Percentiles rank a stretch among this genome's conserved stretches.
Conservation (phyloP, 2,888 invertebrate genomes). For the Yponomeuta plumbellus region DNA sequence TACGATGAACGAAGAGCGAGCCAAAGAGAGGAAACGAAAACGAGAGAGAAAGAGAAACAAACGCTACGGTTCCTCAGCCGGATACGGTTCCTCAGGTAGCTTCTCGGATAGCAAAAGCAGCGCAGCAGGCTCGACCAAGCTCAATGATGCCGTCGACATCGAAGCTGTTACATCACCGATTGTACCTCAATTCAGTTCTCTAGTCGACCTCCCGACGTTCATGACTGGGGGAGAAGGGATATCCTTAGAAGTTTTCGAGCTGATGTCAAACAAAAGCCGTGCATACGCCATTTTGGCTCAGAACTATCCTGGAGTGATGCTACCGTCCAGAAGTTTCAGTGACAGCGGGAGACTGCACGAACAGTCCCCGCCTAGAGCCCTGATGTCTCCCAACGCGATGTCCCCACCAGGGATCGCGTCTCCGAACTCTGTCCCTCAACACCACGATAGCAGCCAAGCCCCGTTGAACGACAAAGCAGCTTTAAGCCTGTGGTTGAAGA, state of each 20-base stretch:
- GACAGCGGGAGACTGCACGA: conserved; percentile 73
- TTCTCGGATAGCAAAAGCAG: conserved; percentile 83
- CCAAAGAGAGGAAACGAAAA: conserved; percentile 78
- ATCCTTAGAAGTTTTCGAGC: conserved; percentile 84
- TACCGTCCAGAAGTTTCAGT: conserved; percentile 84
- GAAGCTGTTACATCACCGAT: conserved; percentile 55
- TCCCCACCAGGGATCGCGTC: conserved; percentile 21
- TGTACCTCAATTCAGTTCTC: conserved; percentile 82
- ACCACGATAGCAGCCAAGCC: neutral
- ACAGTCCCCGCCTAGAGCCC: conserved; percentile 50
- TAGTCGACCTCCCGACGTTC: conserved; percentile 90
- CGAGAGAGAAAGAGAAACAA: conserved; percentile 75
- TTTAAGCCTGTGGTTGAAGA: conserved; percentile 74
- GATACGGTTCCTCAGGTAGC: conserved; percentile 82
- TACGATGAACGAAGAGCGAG: conserved; percentile 77
- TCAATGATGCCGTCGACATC: conserved; percentile 44
- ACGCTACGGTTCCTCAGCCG: conserved; percentile 79
- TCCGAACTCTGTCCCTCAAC: conserved; percentile 13
- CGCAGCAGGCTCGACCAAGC: conserved; percentile 76
- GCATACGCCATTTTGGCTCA: conserved; percentile 83
- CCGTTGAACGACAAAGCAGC: conserved; percentile 56
- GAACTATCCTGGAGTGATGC: conserved; percentile 84
- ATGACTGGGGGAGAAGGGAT: conserved; percentile 86
- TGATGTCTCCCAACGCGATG: conserved; percentile 37
- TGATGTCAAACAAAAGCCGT: conserved; percentile 81